A percentile compares a stretch with the other conserved stretches of the same genome.
Evolutionary conservation across 2,113 vertebrate genomes (phyloP).

Genomic region (Mastomys coucha): DNA sequence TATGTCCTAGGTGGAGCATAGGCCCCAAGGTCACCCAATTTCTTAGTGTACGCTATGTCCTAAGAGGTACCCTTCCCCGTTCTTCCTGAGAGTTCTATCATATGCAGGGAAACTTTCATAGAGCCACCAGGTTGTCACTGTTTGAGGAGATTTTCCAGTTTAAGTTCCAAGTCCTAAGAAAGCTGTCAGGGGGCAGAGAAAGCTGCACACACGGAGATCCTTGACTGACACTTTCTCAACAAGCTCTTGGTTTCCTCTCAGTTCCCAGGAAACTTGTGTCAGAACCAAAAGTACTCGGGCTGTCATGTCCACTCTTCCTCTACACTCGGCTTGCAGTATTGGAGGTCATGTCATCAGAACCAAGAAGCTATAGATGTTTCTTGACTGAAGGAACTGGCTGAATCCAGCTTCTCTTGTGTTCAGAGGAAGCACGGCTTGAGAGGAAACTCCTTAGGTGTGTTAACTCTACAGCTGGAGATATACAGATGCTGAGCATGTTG

Average conservation of each 20-base stretch:
- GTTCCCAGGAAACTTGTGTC: background rate
- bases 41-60: rapidly evolving
- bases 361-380: background rate
- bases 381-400: background rate
- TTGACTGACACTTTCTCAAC: too few relatives aligned
- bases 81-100: background rate
- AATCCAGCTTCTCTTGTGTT: background rate
- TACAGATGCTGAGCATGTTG: background rate
- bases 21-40: background rate
- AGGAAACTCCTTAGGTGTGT: background rate
- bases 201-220: background rate
- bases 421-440: background rate
- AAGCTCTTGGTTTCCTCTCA: background rate
- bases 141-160: background rate
- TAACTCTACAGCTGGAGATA: background rate
- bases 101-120: too few relatives aligned
- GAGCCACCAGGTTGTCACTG: background rate
- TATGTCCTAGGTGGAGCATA: background rate
- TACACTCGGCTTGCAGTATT: background rate
- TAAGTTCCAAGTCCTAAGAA: background rate
- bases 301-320: background rate
- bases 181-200: background rate
- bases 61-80: background rate
- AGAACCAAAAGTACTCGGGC: too few relatives aligned
- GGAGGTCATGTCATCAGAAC: background rate